phyloP scores from a whole-genome alignment of 2,797 vertebrate species.

The Sandelia bainsii region DNA sequence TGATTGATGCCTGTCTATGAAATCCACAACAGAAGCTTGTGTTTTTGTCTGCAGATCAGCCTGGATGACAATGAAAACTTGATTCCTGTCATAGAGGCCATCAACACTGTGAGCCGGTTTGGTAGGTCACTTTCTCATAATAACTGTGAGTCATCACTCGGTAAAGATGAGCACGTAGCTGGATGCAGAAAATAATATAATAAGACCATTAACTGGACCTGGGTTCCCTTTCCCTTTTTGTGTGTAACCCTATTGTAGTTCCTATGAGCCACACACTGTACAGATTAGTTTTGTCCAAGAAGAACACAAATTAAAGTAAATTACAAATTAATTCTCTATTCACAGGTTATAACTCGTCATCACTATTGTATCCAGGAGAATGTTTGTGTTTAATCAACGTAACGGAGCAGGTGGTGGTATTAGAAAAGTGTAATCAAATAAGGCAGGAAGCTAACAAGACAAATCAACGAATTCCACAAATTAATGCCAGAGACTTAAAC shows the following conservation, averaged over 20 bases:
- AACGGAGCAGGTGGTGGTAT: background rate
- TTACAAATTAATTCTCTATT: background rate
- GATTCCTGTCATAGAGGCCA: constrained; percentile 87
- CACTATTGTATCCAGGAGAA: background rate
- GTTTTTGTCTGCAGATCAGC: constrained; percentile 84
- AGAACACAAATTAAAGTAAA: background rate
- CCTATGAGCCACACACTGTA: background rate
- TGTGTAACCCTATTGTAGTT: background rate
- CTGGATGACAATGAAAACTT: constrained; percentile 90
- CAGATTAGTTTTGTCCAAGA: background rate
- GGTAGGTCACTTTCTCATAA: constrained; percentile 82
- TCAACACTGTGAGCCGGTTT: constrained; percentile 92
- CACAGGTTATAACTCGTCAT: background rate
- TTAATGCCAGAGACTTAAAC: too few species aligned
- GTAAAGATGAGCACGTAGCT: background rate
- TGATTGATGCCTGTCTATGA: background rate
- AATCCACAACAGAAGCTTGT: background rate
- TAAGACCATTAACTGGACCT: background rate
- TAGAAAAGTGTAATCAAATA: too few species aligned
- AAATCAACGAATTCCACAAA: too few species aligned
- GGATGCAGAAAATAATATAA: too few species aligned
- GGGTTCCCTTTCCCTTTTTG: background rate
- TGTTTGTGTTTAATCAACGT: background rate
- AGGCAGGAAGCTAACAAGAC: too few species aligned
- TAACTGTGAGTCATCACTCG: background rate